Evolutionary conservation across 2,888 invertebrate genomes (phyloP).

Genomic region (Marasmarcha lunaedactyla): DNA sequence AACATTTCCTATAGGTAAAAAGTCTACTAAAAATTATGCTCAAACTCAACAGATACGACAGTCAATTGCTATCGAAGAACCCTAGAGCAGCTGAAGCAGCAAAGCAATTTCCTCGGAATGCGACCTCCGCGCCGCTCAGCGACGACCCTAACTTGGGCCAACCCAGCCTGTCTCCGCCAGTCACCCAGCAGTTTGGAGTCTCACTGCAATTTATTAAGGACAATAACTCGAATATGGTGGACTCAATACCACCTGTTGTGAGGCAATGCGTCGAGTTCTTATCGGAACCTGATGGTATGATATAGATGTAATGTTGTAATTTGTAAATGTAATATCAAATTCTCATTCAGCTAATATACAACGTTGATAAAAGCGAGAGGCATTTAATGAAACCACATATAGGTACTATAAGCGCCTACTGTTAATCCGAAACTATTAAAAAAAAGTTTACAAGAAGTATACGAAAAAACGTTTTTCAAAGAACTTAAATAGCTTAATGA

Average conservation of each 20-base stretch:
- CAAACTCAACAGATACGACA: conserved; percentile 91
- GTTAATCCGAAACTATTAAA: no score
- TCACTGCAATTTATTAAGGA: conserved; percentile 91
- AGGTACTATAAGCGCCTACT: no score
- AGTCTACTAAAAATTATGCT: no score
- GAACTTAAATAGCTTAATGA: no score
- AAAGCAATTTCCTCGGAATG: conserved; percentile 15
- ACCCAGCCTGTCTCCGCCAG: conserved; percentile 36
- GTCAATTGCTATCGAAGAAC: conserved; percentile 73
- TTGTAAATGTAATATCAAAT: no score
- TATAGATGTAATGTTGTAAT: no score
- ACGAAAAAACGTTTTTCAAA: no score
- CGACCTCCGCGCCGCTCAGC: conserved; percentile 14
- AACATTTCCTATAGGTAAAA: no score
- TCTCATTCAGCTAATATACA: no score
- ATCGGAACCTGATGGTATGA: conserved; percentile 87
- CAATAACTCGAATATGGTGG: conserved; percentile 79
- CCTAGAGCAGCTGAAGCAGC: conserved; percentile 47
- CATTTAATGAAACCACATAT: no score
- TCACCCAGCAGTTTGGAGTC: conserved; percentile 96
- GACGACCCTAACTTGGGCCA: conserved; percentile 13
- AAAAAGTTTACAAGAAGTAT: no score
- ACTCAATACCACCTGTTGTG: conserved; percentile 92
- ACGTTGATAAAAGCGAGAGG: no score
- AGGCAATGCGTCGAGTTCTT: conserved; percentile 92